Base-by-base conservation (phyloP, 2,113 vertebrate genomes). In the Gymnobelideus leadbeateri region DNA sequence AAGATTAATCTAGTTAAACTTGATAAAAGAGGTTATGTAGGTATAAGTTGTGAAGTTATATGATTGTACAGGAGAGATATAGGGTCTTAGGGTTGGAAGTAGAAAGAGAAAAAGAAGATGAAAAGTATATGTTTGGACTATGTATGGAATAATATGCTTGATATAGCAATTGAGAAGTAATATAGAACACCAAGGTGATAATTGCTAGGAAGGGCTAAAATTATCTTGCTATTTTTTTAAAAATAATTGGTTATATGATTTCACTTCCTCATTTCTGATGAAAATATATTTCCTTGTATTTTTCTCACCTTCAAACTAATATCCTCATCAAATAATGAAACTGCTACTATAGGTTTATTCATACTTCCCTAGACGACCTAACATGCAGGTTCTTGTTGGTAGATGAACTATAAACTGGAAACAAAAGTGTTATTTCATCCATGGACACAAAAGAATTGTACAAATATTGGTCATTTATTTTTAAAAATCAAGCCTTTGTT, bases 31-130 rank as follows among this genome's bases (percentile, higher is more conserved):
- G 37, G 3, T 19, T n/a, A 77, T 77, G 14, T n/a, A 37, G 37
- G 14, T n/a, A n/a, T 5, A 77, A 14, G 37, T 16, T 77, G 14
- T 16, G 31, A n/a, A 77, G 1, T n/a, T n/a, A 77, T n/a, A 14
- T n/a, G 61, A 77, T n/a, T 37, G 4, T 37, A n/a, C 5, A 21
- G 1, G 8, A 92, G 43, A 43, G 52, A 5, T 12, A 9, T 28
- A 46, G 2, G 2, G 5, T 0, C 3, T 37, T 68, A 0, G 23
- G 50, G 16, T 51, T 1, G 0, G 0, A 49, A 8, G 12, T 0
- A 11, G 24, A 50, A 92, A 53, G 19, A n/a, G 50, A 54, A 50
- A 28, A 43, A 9, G 28, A 25, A 4, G 25, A 52, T 51, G 25
- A 0, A 68, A 25, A n/a, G 10, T 3, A 26, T 10, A 7, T 28